phyloP scores from a whole-genome alignment of 2,797 vertebrate genomes.

The Loris lydekkerianus region DNA sequence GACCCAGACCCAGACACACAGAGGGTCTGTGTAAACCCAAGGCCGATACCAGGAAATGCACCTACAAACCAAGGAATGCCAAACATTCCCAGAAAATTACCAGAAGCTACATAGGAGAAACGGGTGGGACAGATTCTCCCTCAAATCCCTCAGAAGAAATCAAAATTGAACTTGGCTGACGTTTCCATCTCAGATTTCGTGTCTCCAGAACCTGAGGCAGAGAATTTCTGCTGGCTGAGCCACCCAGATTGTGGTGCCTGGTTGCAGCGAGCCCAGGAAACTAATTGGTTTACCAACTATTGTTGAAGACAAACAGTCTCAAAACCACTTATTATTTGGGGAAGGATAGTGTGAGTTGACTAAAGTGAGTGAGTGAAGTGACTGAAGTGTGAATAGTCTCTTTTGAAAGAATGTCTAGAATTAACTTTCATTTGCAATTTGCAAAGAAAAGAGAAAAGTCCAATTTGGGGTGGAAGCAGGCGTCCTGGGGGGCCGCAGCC shows the following conservation, averaged over 20 bases:
- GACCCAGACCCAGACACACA: neutral
- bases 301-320: neutral
- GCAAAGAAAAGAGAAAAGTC: constrained; percentile 31
- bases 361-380: neutral
- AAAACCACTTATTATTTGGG: neutral
- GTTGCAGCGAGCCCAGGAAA: neutral
- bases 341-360: no score
- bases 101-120: neutral
- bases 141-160: neutral
- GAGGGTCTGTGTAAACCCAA: neutral
- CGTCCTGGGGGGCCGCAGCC: no score
- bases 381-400: neutral
- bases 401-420: constrained; percentile 62
- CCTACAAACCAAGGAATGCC: neutral
- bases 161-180: neutral
- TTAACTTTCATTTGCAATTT: neutral
- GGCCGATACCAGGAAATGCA: neutral
- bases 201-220: neutral
- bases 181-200: neutral
- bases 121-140: neutral
- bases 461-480: neutral
- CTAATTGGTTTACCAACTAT: neutral
- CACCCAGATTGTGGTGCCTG: neutral
- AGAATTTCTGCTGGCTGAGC: neutral
- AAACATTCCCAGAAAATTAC: neutral